Conservation (phyloP, 2,797 vertebrate species). For the Clarias laeviceps region DNA sequence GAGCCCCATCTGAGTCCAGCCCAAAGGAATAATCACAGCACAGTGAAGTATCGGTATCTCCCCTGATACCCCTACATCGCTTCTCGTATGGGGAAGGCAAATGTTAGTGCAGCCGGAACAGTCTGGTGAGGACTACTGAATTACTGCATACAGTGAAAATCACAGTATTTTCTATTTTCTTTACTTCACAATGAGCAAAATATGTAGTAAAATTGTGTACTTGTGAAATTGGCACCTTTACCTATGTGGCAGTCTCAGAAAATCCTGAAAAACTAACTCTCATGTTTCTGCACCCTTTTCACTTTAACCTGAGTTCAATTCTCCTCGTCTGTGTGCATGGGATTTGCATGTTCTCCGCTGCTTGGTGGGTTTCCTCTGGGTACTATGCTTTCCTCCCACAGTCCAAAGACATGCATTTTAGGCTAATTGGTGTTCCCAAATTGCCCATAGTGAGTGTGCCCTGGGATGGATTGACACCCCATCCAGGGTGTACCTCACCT, state of each 20-base stretch:
- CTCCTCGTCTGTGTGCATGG: no score
- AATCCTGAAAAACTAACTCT: neutral
- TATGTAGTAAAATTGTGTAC: no score
- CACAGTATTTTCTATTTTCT: neutral
- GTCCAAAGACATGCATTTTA: no score
- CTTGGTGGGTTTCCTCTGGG: no score
- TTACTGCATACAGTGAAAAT: neutral
- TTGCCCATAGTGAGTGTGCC: no score
- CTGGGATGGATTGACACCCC: no score
- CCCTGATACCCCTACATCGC: constrained; percentile 27
- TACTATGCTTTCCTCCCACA: no score
- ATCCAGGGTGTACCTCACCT: no score
- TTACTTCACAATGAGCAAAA: neutral
- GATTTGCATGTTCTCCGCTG: no score
- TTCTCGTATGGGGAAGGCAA: neutral
- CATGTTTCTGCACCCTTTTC: neutral
- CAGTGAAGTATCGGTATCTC: constrained; percentile 22
- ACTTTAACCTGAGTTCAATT: neutral
- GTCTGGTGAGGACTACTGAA: neutral
- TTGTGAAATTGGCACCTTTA: neutral
- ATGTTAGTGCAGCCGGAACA: neutral
- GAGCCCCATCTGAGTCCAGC: constrained; percentile 40
- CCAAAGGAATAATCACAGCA: constrained; percentile 29
- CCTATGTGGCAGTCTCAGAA: neutral
- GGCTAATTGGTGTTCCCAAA: no score